A percentile compares a stretch with the other conserved stretches of the same genome.
Evolutionary conservation across 2,113 vertebrate genomes (phyloP).

Genomic region (Gadus chalcogrammus): DNA sequence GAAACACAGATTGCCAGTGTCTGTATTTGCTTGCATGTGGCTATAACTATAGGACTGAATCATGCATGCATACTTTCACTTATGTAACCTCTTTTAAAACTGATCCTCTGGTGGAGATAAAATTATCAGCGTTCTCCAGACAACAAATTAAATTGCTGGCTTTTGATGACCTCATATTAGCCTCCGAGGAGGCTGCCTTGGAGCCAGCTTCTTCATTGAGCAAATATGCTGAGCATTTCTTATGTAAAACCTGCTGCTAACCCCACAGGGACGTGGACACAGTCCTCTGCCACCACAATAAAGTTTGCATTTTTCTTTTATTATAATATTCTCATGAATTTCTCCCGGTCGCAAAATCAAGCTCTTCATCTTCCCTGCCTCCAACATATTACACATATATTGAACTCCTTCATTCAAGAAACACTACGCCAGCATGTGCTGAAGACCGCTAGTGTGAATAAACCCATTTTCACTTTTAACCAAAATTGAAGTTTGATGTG

Average conservation of each 20-base stretch:
- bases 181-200: slow-evolving; percentile 55
- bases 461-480: slow-evolving; percentile 4
- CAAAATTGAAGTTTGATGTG: not conserved
- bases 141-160: slow-evolving; percentile 34
- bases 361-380: no score
- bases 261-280: slow-evolving; percentile 7
- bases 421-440: no score
- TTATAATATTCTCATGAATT: no score
- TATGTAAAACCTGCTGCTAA: slow-evolving; percentile 28
- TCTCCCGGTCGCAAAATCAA: no score
- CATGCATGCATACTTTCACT: not conserved
- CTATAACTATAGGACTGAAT: not conserved
- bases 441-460: no score
- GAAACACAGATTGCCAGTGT: no score
- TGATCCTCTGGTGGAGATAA: slow-evolving; percentile 21
- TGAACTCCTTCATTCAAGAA: no score
- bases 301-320: no score
- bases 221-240: slow-evolving; percentile 51
- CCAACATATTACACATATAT: no score
- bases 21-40: no score
- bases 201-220: slow-evolving; percentile 47
- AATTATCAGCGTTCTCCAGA: slow-evolving; percentile 25
- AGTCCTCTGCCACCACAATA: no score
- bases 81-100: not conserved
- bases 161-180: slow-evolving; percentile 47